Evolutionary conservation across 2,113 vertebrate species (phyloP).

Genomic region (Prionailurus viverrinus): DNA sequence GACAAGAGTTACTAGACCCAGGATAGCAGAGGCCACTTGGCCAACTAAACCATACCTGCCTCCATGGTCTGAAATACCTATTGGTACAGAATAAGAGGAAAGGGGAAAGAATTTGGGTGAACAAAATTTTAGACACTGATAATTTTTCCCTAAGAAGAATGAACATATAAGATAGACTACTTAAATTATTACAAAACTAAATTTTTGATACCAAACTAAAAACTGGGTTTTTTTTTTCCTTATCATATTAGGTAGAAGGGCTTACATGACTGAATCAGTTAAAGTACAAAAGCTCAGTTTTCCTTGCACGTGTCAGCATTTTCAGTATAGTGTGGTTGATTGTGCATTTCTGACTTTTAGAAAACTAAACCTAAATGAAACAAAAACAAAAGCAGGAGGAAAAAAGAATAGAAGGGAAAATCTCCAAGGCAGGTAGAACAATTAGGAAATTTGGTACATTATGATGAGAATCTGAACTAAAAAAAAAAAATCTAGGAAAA

Average conservation of each 20-base stretch:
- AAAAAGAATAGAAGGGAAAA: background rate
- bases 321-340: background rate
- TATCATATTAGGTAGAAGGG: background rate
- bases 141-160: background rate
- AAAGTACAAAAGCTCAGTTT: background rate
- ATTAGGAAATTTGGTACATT: background rate
- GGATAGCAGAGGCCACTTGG: background rate
- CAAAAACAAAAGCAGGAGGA: background rate
- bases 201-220: constrained; percentile 24
- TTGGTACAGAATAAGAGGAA: background rate
- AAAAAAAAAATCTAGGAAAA: background rate
- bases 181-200: background rate
- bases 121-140: background rate
- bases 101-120: background rate
- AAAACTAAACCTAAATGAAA: background rate
- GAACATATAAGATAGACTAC: background rate
- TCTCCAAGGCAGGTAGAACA: background rate
- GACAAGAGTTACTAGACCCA: background rate
- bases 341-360: background rate
- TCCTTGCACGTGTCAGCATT: background rate
- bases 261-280: background rate
- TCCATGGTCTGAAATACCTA: background rate
- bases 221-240: background rate
- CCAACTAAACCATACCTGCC: background rate
- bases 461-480: background rate